Evolutionary conservation across 2,113 vertebrate genomes (phyloP).

Genomic region (Onychorhynchus coronatus): DNA sequence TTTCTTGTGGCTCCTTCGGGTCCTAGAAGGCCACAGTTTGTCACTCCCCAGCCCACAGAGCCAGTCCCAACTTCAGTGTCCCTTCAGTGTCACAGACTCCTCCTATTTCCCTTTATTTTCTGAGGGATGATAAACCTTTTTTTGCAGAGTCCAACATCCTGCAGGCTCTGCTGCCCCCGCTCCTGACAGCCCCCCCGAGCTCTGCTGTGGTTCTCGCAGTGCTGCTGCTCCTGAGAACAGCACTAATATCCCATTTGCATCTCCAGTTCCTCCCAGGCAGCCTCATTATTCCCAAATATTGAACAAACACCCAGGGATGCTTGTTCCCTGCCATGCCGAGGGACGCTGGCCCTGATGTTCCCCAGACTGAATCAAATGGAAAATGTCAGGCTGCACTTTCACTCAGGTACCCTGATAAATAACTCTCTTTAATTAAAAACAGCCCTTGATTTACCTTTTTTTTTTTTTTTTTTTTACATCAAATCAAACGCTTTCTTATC

Average conservation of each 20-base stretch:
- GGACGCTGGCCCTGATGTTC: not conserved
- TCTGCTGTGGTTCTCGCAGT: fast-evolving
- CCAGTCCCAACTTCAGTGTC: fast-evolving
- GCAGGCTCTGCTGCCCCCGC: not conserved
- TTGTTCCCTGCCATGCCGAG: fast-evolving
- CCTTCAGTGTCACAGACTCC: not conserved
- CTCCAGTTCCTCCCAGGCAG: not conserved
- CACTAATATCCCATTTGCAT: not conserved
- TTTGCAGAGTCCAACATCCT: not conserved
- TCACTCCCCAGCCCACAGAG: not conserved
- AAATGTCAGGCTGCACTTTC: not conserved
- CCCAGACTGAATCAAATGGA: not conserved
- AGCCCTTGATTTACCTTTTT: not conserved
- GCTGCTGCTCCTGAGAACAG: not conserved
- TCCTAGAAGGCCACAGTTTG: fast-evolving
- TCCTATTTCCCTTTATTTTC: not conserved
- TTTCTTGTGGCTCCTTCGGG: not conserved
- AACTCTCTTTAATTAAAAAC: not conserved
- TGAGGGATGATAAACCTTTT: not conserved
- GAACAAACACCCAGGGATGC: not conserved
- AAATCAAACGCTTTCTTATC: not conserved
- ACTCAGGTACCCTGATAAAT: not conserved
- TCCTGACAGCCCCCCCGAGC: not conserved
- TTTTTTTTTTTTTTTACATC: not conserved
- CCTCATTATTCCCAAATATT: not conserved